Evolutionary conservation across 2,113 vertebrate species (phyloP).

Genomic region (Rhabdornis inornatus): DNA sequence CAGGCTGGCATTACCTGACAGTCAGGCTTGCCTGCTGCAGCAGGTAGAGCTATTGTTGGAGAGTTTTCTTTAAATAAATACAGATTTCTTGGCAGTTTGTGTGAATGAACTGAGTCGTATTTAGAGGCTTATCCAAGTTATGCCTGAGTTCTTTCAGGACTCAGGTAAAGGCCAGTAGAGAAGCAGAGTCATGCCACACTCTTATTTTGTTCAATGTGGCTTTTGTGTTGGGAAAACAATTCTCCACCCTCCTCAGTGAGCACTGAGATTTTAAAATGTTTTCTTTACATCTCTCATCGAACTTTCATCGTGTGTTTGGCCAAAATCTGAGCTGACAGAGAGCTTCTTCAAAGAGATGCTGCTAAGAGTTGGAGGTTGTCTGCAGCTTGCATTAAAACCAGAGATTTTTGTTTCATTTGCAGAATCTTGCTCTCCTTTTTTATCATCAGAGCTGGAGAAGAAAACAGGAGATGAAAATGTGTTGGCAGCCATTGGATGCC

Average conservation of each 20-base stretch:
- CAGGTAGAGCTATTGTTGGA: slow-evolving; percentile 58
- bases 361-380: background rate
- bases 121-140: background rate
- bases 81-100: background rate
- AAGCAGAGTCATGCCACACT: background rate
- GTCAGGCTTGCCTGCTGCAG: slow-evolving; percentile 54
- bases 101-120: slow-evolving; percentile 23
- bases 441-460: background rate
- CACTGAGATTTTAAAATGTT: slow-evolving; percentile 31
- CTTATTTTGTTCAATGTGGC: background rate
- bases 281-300: slow-evolving; percentile 52
- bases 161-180: background rate
- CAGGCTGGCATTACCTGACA: background rate
- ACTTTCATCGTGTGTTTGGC: background rate
- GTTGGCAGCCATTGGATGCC: background rate
- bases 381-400: background rate
- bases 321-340: slow-evolving; percentile 10
- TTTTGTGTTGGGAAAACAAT: slow-evolving; percentile 51
- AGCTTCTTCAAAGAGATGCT: slow-evolving; percentile 7
- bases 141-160: slow-evolving; percentile 23
- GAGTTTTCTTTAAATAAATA: slow-evolving; percentile 64
- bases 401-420: background rate
- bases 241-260: slow-evolving; percentile 55
- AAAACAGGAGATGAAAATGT: background rate
- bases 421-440: background rate